phyloP scores from a whole-genome alignment of 2,797 vertebrate genomes.

The Acipenser oxyrinchus region DNA sequence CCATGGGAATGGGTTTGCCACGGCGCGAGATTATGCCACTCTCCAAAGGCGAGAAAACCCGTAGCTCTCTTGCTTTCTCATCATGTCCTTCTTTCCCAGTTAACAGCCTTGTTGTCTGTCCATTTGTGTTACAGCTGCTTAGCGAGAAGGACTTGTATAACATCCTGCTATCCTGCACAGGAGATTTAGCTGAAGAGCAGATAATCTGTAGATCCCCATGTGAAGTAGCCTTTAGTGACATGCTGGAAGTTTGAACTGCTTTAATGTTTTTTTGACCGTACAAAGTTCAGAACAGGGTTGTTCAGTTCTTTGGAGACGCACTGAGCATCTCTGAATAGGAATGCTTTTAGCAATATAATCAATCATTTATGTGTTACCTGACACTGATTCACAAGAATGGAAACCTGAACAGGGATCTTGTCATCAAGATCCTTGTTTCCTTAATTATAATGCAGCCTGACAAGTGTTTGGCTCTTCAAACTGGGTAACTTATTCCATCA shows the following conservation, averaged over 20 bases:
- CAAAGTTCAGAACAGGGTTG: slow-evolving; percentile 7
- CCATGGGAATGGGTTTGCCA: slow-evolving; percentile 43
- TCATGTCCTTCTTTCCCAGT: slow-evolving; percentile 5
- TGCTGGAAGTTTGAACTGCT: slow-evolving; percentile 21
- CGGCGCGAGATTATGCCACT: slow-evolving; percentile 14
- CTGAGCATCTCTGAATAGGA: slow-evolving; percentile 8
- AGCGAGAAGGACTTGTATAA: slow-evolving; percentile 42
- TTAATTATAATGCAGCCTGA: slow-evolving; percentile 6
- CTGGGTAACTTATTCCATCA: no score
- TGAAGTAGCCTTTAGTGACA: slow-evolving; percentile 56
- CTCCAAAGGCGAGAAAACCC: slow-evolving; percentile 26
- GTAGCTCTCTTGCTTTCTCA: slow-evolving; percentile 15
- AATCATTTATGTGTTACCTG: slow-evolving; percentile 54
- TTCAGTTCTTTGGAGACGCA: neutral
- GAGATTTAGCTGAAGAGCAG: slow-evolving; percentile 21
- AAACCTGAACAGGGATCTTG: slow-evolving; percentile 18
- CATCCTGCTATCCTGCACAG: slow-evolving; percentile 31
- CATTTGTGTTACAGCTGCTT: slow-evolving; percentile 46
- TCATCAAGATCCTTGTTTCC: neutral
- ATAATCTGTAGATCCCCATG: slow-evolving; percentile 51
- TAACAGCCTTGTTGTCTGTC: neutral
- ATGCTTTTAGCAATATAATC: slow-evolving; percentile 17
- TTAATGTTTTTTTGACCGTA: slow-evolving; percentile 5
- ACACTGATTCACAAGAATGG: slow-evolving; percentile 26
- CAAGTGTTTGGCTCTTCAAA: neutral